A percentile compares a stretch with the other conserved stretches of the same genome.
These are phyloP conservation scores for Rhinichthys klamathensis DNA, from an alignment of 2,113 vertebrate species.

Conservation along the genomic window DNA sequence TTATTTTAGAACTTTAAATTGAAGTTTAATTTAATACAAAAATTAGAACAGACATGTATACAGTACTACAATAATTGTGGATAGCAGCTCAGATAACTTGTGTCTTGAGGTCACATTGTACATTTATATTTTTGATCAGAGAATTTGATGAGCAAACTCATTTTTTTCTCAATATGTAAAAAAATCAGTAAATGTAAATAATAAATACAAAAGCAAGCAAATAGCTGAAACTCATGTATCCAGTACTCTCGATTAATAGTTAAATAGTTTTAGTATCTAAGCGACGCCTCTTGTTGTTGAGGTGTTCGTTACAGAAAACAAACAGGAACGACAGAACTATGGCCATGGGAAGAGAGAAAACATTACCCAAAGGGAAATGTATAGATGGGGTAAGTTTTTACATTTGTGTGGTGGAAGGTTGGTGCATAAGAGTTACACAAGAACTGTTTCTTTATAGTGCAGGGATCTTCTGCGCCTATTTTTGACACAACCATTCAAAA, in stretches of 20 bases:
- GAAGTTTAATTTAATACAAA: too few species aligned
- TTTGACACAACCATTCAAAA: background rate
- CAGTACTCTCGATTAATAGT: conserved; percentile 42
- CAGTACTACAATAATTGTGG: too few species aligned
- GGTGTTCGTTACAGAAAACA: conserved; percentile 25
- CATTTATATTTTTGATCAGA: background rate
- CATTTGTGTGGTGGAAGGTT: background rate
- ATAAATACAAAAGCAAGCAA: background rate
- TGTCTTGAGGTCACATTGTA: background rate
- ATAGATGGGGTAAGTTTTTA: conserved; percentile 30
- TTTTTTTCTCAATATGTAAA: background rate
- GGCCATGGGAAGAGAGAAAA: conserved; percentile 57
- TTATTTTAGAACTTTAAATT: background rate
- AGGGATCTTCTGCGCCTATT: too few species aligned
- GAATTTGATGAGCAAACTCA: background rate
- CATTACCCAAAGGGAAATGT: conserved; percentile 27
- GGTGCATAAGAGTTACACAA: background rate
- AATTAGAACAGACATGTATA: too few species aligned
- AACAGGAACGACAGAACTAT: conserved; percentile 36
- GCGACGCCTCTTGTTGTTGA: conserved; percentile 24
- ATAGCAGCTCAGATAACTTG: background rate
- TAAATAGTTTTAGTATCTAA: conserved; percentile 40
- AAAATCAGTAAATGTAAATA: background rate
- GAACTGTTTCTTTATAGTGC: too few species aligned
- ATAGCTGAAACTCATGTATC: background rate